Evolutionary conservation across 2,888 invertebrate genomes (phyloP), one percentile per base, ranked within the genome.

Genomic region (Leucania comma): DNA sequence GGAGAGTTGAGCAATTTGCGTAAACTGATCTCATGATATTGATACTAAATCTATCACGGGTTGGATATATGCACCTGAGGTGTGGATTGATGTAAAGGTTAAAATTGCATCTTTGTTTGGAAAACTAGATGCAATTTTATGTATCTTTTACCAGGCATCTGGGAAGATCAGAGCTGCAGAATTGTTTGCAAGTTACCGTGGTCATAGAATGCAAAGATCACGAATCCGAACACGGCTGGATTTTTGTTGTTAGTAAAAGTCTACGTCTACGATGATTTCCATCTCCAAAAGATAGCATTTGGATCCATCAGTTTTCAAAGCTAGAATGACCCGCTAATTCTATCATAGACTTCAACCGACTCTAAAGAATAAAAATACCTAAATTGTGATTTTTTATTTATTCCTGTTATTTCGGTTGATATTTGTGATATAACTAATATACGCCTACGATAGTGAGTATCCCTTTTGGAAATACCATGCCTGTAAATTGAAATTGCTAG

Each of bases 1-100:
- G 35, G 64, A 64, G 64, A 20, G 62, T 48, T 35, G 53, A 61
- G 50, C 65, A 78, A 81, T 76, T 78, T 81, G 73, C 76, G 66
- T 75, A 82, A 83, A 78, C 73, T 68, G 68, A 48, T n/a, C 68
- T 59, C 26, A 32, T 35, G 29, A 57, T 69, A 58, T 72, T 60
- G 69, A 70, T 70, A 62, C 46, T 65, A 73, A 66, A 68, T 35
- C 42, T 53, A 42, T 62, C 77, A n/a, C 1, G 51, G 50, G 0
- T 20, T 22, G 20, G 42, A 68, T 57, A 24, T 60, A 64, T 57
- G 29, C 35, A 35, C 5, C 8, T 3, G 24, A 71, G 67, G 64
- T 80, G 80, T 62, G 48, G 57, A 68, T 65, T 71, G 67, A 75
- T 75, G 62, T 17, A n/a, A n/a, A 35, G 20, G 3, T 17, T 46